Percentiles rank a stretch among this genome's conserved stretches.
Evolutionary conservation across 2,113 vertebrate genomes (phyloP).

Genomic region (Peucedramus taeniatus): DNA sequence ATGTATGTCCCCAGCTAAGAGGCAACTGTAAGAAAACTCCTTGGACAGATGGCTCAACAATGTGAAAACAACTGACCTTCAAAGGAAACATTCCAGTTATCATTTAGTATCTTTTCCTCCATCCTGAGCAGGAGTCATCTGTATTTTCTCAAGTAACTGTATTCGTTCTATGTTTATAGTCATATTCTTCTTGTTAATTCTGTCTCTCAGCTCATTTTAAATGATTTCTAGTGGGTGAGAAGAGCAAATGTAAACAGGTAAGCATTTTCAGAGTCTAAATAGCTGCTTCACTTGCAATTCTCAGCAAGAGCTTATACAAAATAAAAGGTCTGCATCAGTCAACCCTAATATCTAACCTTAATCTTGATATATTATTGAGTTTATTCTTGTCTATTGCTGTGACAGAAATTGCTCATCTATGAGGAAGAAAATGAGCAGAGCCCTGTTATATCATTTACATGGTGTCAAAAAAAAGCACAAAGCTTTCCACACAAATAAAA

Average conservation of each 20-base stretch:
- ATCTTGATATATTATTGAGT: constrained; percentile 11
- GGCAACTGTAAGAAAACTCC: neutral
- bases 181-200: neutral
- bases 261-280: constrained; percentile 7
- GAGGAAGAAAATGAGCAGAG: neutral
- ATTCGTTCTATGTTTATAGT: neutral
- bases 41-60: neutral
- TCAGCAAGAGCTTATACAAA: neutral
- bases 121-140: neutral
- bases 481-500: neutral
- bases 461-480: neutral
- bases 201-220: neutral
- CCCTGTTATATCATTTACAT: neutral
- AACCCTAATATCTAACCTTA: neutral
- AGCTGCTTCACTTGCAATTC: neutral
- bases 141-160: neutral
- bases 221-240: neutral
- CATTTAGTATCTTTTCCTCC: neutral
- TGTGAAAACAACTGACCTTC: neutral
- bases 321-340: neutral
- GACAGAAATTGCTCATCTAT: neutral
- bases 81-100: neutral
- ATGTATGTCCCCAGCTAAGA: neutral
- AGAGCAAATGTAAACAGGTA: neutral
- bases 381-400: neutral